These are phyloP conservation scores for Numenius arquata DNA, from an alignment of 2,113 vertebrate genomes.

Conservation along the genomic window DNA sequence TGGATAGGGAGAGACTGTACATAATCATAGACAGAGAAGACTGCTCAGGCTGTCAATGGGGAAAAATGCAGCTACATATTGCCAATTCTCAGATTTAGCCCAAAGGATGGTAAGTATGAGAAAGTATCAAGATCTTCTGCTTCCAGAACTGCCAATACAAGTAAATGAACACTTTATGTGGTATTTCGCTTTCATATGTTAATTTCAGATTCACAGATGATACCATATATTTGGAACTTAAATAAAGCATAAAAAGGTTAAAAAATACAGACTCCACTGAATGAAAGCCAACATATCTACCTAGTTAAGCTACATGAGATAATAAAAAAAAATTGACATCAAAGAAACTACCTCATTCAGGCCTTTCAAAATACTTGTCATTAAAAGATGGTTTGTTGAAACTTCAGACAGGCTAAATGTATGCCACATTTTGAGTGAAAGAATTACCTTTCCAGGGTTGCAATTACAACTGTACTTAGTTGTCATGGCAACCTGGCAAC, in stretches of 20 bases:
- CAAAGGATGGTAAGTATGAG: background rate
- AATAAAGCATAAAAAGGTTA: constrained; percentile 33
- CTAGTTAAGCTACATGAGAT: constrained; percentile 24
- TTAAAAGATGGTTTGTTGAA: constrained; percentile 78
- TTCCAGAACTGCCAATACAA: background rate
- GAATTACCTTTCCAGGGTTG: constrained; percentile 76
- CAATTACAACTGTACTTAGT: constrained; percentile 79
- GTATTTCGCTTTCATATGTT: constrained; percentile 7
- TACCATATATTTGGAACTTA: constrained; percentile 22
- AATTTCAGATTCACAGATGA: constrained; percentile 21
- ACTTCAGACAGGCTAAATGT: constrained; percentile 78
- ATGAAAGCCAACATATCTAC: constrained; percentile 20
- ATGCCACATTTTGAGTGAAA: constrained; percentile 74
- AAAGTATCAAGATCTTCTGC: background rate
- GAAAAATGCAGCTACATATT: background rate
- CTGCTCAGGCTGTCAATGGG: background rate
- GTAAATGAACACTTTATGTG: background rate
- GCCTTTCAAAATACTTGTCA: constrained; percentile 78
- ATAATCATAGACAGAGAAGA: background rate
- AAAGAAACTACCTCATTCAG: constrained; percentile 68
- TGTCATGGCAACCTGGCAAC: constrained; percentile 76
- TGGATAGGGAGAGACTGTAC: background rate
- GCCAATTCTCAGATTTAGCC: background rate
- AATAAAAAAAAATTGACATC: constrained; percentile 35
- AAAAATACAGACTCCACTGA: constrained; percentile 46